Base-by-base conservation (phyloP, 2,888 invertebrate genomes). In the Itoplectis maculator region DNA sequence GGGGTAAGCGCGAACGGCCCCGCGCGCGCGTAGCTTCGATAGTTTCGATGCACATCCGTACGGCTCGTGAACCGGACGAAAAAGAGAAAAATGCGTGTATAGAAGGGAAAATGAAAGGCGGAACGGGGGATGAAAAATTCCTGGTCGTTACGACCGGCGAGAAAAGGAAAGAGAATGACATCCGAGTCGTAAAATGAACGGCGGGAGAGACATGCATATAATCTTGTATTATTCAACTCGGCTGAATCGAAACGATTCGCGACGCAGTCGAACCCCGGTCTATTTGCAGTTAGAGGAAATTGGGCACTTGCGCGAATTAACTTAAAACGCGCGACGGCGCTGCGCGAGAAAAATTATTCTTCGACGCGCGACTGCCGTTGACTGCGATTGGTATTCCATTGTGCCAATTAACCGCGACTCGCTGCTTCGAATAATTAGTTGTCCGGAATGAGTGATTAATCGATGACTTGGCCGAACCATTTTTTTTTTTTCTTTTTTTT, bases 11-110 rank as follows among this genome's bases (percentile, higher is more conserved):
- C 29, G 11, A 18, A 63, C 45, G 40, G 35, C 42, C 3, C 9
- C 18, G 5, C 20, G 20, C 29, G 40, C 0, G 18, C 59, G 15
- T 15, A 66, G 69, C 61, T 69, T 73, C 15, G 42, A 73, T 56
- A 70, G 72, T 68, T 51, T 73, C 68, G 45, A 61, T 70, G 69
- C 20, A 23, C n/a, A n/a, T 54, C 35, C 56, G 37, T 20, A 29
- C n/a, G 2, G 68, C 54, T n/a, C 69, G 54, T 35, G 54, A 42
- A 23, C 13, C n/a, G n/a, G 5, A 56, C 23, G 23, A 23, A 56
- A 40, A 20, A 40, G 18, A 35, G 7, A 49, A 6, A 11, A 51
- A 51, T 29, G 11, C 42, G 0, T 18, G 11, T 20, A 42, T 42
- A 42, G 15, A 45, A 47, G 45, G 4, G 29, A n/a, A 66, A 23